These are phyloP conservation scores for Copidosoma aretas DNA, from an alignment of 2,888 invertebrate genomes.

Conservation along the genomic window DNA sequence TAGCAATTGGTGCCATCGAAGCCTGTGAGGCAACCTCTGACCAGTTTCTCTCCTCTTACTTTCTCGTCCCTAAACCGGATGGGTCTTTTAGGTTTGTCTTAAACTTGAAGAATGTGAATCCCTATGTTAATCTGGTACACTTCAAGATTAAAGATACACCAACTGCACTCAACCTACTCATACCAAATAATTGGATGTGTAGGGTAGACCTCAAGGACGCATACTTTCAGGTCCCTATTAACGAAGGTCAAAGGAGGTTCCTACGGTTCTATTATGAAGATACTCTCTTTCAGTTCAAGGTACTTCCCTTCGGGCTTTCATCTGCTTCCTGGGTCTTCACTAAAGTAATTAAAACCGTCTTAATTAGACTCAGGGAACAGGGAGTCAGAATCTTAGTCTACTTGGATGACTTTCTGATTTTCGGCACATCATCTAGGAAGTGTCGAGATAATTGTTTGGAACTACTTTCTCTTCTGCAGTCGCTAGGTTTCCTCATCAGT, in stretches of 20 bases:
- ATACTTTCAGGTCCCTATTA: neutral
- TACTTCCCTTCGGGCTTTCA: neutral
- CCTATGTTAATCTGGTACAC: neutral
- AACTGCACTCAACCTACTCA: neutral
- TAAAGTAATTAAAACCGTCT: neutral
- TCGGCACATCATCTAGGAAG: too few relatives aligned
- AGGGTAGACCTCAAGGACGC: neutral
- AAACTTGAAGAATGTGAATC: neutral
- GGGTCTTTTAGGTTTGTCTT: conserved; percentile 1
- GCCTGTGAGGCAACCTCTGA: too few relatives aligned
- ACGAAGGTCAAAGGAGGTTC: neutral
- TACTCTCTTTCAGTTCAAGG: neutral
- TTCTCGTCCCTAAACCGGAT: neutral
- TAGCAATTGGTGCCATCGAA: too few relatives aligned
- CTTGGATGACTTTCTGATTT: too few relatives aligned
- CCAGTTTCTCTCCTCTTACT: neutral
- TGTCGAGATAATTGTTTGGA: too few relatives aligned
- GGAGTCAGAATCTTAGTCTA: neutral
- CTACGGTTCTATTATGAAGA: neutral
- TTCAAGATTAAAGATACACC: neutral
- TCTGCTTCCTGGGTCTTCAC: neutral
- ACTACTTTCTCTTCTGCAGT: too few relatives aligned
- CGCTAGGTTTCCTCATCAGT: too few relatives aligned
- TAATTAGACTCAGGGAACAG: neutral
- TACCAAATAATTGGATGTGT: neutral